phyloP scores from a whole-genome alignment of 2,797 vertebrate genomes.

The Mormyrus proboscirostris region DNA sequence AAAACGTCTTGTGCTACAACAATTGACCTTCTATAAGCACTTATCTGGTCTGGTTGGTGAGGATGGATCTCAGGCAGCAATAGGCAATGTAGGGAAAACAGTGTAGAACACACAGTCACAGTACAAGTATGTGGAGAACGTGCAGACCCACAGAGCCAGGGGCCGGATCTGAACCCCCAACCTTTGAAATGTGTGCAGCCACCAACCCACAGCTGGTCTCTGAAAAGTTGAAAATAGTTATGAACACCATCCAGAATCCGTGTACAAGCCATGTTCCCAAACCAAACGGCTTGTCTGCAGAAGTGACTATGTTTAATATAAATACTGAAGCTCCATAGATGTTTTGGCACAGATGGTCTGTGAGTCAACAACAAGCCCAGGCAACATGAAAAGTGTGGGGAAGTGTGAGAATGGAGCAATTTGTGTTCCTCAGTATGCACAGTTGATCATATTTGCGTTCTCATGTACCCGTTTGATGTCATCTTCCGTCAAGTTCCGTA shows the following conservation, averaged over 20 bases:
- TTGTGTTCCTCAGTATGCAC: not conserved
- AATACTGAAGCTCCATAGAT: not conserved
- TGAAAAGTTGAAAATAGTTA: not conserved
- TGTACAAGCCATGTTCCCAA: not conserved
- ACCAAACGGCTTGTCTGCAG: not conserved
- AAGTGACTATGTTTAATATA: not conserved
- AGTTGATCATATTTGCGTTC: not conserved
- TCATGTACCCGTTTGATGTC: not conserved
- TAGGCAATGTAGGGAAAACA: not conserved
- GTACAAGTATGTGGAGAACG: not conserved
- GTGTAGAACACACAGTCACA: not conserved
- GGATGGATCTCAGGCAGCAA: not conserved
- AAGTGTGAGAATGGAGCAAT: not conserved
- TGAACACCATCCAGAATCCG: not conserved
- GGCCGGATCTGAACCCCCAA: not conserved
- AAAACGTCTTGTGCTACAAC: not conserved
- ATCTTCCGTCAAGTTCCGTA: not conserved
- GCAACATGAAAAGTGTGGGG: not conserved
- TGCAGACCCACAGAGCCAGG: not conserved
- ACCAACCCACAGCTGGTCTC: not conserved
- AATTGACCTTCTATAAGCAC: not conserved
- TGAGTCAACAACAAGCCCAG: not conserved
- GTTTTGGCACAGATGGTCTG: not conserved
- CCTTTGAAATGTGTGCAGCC: not conserved
- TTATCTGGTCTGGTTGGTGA: not conserved